Base-by-base conservation (phyloP, 2,888 invertebrate genomes). In the Odontothrips loti region DNA sequence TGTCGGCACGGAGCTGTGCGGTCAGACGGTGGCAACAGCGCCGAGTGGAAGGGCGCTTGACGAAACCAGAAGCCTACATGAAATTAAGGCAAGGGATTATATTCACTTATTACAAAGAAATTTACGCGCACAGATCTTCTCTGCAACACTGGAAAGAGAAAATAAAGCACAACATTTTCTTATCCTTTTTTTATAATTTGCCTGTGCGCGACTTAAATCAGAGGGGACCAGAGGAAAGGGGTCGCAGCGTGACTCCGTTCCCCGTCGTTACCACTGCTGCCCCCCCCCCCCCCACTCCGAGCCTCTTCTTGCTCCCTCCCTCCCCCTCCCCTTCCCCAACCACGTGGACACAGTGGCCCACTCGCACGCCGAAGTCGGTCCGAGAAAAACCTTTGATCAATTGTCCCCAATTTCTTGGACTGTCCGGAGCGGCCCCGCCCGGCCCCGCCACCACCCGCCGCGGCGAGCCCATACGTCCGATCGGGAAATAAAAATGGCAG, bases 361-460 rank as follows among this genome's bases (percentile, higher is more conserved):
- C 58, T 58, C 58, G 58, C 58, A 15, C 58, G 34, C 2, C 34
- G 3, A 43, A 4, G 6, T 43, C 34, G 34, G 3, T 6, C 34
- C 34, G 58, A 58, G 58, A 58, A 58, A 58, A 58, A 58, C 58
- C 58, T 58, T 58, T 58, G 58, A 58, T 58, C 58, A 58, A 58
- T 58, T 58, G 58, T 58, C 58, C 58, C 20, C 58, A 58, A 20
- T 58, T 58, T 15, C 58, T 58, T 58, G 34, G 34, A 6, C 34
- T 43, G 34, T 43, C 34, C 34, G 34, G 34, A 6, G 2, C 34
- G 2, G 34, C 34, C 34, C 34, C 34, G 6, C 34, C n/a, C 51
- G 15, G 11, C 17, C 51, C 51, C 20, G 17, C 58, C 15, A 4
- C 58, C 58, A 20, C 34, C 34, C 17, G 58, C 58, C 58, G 17